Conservation (phyloP, 2,797 vertebrate species). For the Epinephelus malabaricus region DNA sequence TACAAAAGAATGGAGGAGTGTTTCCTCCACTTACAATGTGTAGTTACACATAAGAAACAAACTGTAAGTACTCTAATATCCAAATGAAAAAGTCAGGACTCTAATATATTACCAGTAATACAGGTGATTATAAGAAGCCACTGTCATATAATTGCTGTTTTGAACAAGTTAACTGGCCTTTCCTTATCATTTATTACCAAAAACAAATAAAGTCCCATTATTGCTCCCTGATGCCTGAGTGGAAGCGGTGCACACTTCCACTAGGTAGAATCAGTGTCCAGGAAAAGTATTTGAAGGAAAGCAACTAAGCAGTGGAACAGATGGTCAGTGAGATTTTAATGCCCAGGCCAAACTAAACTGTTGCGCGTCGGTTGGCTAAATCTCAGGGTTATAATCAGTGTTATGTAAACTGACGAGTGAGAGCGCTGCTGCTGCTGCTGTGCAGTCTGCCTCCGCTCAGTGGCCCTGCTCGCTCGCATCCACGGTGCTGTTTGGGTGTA, state of each 20-base stretch:
- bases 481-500: constrained; percentile 24
- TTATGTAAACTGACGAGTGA: constrained; percentile 89
- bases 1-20: not conserved
- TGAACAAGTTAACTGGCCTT: not conserved
- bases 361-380: constrained; percentile 85
- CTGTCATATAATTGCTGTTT: not conserved
- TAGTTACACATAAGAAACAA: not conserved
- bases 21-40: not conserved
- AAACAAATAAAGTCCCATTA: not conserved
- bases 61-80: not conserved
- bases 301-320: constrained; percentile 84
- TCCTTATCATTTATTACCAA: not conserved
- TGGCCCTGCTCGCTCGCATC: constrained; percentile 39
- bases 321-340: constrained; percentile 91
- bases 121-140: no score
- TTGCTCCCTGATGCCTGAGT: constrained; percentile 12
- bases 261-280: constrained; percentile 40
- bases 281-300: constrained; percentile 71
- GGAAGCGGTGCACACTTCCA: constrained; percentile 16
- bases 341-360: constrained; percentile 86
- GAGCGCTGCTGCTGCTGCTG: constrained; percentile 56
- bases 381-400: constrained; percentile 89
- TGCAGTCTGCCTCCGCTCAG: constrained; percentile 64
- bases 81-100: not conserved
- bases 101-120: no score